phyloP scores from a whole-genome alignment of 2,797 vertebrate species.

The Echiichthys vipera region DNA sequence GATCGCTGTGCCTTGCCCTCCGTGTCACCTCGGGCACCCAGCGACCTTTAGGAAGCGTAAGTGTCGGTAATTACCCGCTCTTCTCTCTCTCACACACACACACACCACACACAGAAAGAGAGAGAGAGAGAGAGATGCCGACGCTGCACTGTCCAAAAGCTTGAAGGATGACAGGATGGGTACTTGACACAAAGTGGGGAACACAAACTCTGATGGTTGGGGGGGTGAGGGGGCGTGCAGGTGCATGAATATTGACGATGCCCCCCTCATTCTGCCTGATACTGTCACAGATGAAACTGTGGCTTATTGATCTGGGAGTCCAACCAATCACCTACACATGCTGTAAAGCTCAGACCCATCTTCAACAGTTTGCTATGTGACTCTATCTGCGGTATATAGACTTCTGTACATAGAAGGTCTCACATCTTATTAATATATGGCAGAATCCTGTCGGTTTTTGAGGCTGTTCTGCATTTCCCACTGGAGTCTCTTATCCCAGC shows the following conservation, averaged over 20 bases:
- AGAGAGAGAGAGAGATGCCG: too few species aligned
- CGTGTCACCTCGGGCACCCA: slow-evolving; percentile 74
- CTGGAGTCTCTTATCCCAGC: neutral
- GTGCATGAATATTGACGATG: slow-evolving; percentile 36
- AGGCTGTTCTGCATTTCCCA: neutral
- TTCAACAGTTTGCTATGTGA: neutral
- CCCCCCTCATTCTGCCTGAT: slow-evolving; percentile 23
- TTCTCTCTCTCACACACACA: slow-evolving; percentile 24
- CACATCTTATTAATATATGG: neutral
- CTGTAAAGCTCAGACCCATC: slow-evolving; percentile 4
- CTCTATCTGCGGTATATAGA: too few species aligned
- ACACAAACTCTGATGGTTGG: slow-evolving; percentile 31
- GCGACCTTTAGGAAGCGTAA: slow-evolving; percentile 79
- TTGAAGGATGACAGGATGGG: slow-evolving; percentile 58
- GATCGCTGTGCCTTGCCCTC: slow-evolving; percentile 76
- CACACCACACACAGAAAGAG: slow-evolving; percentile 28
- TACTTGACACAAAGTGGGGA: slow-evolving; percentile 56
- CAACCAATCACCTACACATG: slow-evolving; percentile 49
- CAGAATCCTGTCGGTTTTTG: neutral
- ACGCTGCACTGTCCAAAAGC: slow-evolving; percentile 59
- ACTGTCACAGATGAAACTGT: slow-evolving; percentile 22
- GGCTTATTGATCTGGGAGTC: slow-evolving; percentile 45
- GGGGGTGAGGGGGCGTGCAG: neutral
- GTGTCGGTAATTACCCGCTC: slow-evolving; percentile 76
- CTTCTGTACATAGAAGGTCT: too few species aligned